Percentiles rank a stretch among this genome's conserved stretches.
Evolutionary conservation across 2,888 invertebrate species (phyloP).

Genomic region (Drosophila parthenogenetica): DNA sequence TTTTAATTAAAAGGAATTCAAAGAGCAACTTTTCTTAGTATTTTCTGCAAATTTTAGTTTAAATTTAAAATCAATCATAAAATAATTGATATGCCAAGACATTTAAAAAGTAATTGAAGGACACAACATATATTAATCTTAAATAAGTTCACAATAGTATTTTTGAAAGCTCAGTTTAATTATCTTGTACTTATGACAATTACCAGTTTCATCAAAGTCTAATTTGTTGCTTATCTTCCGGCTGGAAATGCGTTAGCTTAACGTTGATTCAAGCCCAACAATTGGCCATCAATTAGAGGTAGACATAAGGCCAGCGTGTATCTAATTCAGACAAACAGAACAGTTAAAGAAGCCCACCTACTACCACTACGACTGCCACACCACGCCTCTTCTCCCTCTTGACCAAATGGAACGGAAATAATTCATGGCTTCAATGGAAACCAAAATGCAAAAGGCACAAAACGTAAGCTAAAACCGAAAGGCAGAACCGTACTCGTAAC

Average conservation of each 20-base stretch:
- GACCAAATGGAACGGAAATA: slow-evolving; percentile 62
- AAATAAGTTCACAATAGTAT: background rate
- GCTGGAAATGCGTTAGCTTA: slow-evolving; percentile 15
- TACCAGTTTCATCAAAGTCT: slow-evolving; percentile 9
- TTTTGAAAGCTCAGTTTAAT: background rate
- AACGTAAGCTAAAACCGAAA: slow-evolving; percentile 16
- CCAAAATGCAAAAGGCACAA: slow-evolving; percentile 22
- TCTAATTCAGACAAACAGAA: slow-evolving; percentile 55
- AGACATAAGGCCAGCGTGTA: slow-evolving; percentile 35
- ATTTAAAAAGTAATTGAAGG: too few species aligned
- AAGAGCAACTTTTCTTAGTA: too few species aligned
- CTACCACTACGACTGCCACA: background rate
- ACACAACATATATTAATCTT: too few species aligned
- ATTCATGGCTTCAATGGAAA: slow-evolving; percentile 73
- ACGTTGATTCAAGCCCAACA: slow-evolving; percentile 44
- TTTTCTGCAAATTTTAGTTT: too few species aligned
- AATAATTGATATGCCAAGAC: too few species aligned
- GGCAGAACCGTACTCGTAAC: slow-evolving; percentile 8
- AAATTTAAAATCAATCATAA: too few species aligned
- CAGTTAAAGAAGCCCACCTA: slow-evolving; percentile 16
- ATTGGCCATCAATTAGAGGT: slow-evolving; percentile 72
- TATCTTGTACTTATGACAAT: slow-evolving; percentile 9
- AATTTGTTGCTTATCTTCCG: slow-evolving; percentile 43
- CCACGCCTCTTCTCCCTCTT: background rate
- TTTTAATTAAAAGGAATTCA: too few species aligned